Conservation (phyloP, 2,113 vertebrate genomes). For the Ciconia boyciana region DNA sequence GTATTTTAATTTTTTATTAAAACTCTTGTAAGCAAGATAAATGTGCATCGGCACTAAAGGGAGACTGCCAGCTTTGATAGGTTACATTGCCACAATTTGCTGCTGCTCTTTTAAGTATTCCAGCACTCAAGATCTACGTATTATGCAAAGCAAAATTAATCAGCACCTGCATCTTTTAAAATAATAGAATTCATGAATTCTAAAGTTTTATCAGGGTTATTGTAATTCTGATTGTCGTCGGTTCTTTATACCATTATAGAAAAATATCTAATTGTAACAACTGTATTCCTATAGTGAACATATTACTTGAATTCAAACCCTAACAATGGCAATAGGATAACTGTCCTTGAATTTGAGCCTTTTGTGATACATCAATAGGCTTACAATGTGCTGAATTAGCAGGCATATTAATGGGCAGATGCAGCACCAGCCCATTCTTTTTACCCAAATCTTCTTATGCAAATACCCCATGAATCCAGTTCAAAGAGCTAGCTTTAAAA, state of each 20-base stretch:
- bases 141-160: slow-evolving; percentile 53
- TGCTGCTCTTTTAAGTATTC: slow-evolving; percentile 30
- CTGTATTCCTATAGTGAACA: slow-evolving; percentile 92
- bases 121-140: background rate
- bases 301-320: slow-evolving; percentile 84
- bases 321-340: slow-evolving; percentile 98
- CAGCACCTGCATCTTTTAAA: slow-evolving; percentile 64
- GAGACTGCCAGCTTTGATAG: slow-evolving; percentile 3
- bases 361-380: slow-evolving; percentile 98
- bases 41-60: background rate
- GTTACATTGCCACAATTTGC: slow-evolving; percentile 10
- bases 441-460: slow-evolving; percentile 99
- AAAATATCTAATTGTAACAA: slow-evolving; percentile 98
- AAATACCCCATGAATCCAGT: slow-evolving; percentile 99
- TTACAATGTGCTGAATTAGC: slow-evolving; percentile 99
- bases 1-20: slow-evolving; percentile 72
- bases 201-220: slow-evolving; percentile 38
- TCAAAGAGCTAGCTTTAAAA: slow-evolving; percentile 95
- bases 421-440: slow-evolving; percentile 91
- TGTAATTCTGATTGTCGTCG: slow-evolving; percentile 67
- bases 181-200: slow-evolving; percentile 56
- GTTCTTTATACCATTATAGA: slow-evolving; percentile 78
- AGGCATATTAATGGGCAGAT: slow-evolving; percentile 99
- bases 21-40: slow-evolving; percentile 62
- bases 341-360: slow-evolving; percentile 93